Evolutionary conservation across 2,888 invertebrate species (phyloP).

Genomic region (Cheilosia pagana): DNA sequence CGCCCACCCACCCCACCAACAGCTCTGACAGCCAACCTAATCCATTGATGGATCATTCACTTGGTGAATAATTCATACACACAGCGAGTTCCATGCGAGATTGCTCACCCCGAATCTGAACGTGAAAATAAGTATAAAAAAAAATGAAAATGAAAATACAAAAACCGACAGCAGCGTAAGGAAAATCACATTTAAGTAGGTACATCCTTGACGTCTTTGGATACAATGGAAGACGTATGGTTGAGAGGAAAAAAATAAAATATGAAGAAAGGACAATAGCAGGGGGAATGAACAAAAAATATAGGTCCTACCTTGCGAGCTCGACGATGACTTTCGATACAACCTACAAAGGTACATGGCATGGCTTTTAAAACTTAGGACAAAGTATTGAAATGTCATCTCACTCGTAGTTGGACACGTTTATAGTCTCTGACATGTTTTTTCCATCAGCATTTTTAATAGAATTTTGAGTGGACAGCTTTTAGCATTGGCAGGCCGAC

Average conservation of each 20-base stretch:
- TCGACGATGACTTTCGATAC: slow-evolving; percentile 30
- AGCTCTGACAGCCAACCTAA: slow-evolving; percentile 53
- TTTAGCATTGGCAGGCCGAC: no score
- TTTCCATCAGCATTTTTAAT: slow-evolving; percentile 34
- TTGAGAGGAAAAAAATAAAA: not conserved
- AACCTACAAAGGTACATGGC: not conserved
- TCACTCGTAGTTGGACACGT: slow-evolving; percentile 32
- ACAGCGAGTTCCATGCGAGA: slow-evolving; percentile 25
- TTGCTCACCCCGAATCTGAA: slow-evolving; percentile 28
- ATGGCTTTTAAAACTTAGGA: slow-evolving; percentile 14
- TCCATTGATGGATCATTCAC: slow-evolving; percentile 73
- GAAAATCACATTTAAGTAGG: slow-evolving; percentile 49
- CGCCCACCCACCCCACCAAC: not conserved
- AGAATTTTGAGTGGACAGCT: not conserved
- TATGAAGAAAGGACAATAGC: not conserved
- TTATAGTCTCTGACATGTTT: slow-evolving; percentile 27
- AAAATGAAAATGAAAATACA: not conserved
- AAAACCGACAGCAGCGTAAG: slow-evolving; percentile 12
- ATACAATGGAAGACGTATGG: slow-evolving; percentile 1
- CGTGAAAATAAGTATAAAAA: no score
- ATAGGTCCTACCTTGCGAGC: slow-evolving; percentile 29
- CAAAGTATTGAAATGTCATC: slow-evolving; percentile 26
- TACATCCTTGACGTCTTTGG: slow-evolving; percentile 47
- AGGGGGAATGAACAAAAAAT: not conserved
- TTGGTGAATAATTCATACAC: slow-evolving; percentile 66